Conservation (phyloP, 2,113 vertebrate species). For the Pyrgilauda ruficollis region DNA sequence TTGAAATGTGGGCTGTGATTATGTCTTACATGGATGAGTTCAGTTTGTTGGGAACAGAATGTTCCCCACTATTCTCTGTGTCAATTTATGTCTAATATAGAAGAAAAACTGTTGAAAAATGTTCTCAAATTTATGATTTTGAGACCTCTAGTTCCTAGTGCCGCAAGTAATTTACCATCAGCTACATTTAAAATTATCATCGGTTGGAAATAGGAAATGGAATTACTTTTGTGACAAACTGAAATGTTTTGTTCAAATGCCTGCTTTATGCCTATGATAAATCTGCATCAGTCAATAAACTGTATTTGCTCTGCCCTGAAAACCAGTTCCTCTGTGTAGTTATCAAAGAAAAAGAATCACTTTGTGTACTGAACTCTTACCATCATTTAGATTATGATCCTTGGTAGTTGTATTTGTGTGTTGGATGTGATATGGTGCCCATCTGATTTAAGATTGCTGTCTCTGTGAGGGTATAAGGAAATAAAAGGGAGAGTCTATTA, state of each 20-base stretch:
- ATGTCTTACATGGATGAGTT: background rate
- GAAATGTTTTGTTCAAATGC: conserved; percentile 45
- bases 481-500: background rate
- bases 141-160: background rate
- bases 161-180: background rate
- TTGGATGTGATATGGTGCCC: background rate
- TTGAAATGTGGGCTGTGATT: background rate
- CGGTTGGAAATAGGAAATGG: background rate
- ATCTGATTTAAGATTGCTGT: background rate
- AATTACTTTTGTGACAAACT: background rate
- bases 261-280: background rate
- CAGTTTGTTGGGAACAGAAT: background rate
- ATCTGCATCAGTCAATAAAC: background rate
- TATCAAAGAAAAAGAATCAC: background rate
- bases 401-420: background rate
- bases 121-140: background rate
- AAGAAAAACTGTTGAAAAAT: background rate
- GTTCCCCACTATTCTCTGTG: background rate
- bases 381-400: background rate
- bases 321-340: background rate
- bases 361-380: background rate
- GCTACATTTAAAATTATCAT: conserved; percentile 4
- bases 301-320: background rate
- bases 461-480: background rate
- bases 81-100: background rate